Evolutionary conservation across 2,113 vertebrate genomes (phyloP).

Genomic region (Burhinus oedicnemus): DNA sequence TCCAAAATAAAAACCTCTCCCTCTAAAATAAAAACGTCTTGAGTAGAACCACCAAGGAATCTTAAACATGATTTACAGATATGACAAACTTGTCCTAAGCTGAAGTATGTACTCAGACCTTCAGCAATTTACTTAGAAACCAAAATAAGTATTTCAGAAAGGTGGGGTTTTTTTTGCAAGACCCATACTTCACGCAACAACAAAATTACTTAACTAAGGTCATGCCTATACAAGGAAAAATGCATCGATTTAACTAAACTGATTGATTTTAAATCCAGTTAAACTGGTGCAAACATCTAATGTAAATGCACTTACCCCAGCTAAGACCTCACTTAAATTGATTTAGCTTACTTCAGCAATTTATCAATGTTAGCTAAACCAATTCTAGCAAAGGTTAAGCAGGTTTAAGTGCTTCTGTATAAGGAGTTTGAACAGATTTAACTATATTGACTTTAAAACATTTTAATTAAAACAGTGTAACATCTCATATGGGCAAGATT

Average conservation of each 20-base stretch:
- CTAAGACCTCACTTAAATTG: slow-evolving; percentile 56
- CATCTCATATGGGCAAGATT: neutral
- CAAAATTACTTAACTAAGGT: slow-evolving; percentile 38
- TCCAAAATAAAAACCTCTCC: neutral
- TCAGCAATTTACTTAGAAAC: neutral
- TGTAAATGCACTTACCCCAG: slow-evolving; percentile 46
- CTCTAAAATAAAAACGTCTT: neutral
- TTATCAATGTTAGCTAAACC: slow-evolving; percentile 54
- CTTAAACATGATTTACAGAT: neutral
- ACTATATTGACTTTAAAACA: slow-evolving; percentile 45
- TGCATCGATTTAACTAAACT: slow-evolving; percentile 31
- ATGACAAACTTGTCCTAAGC: neutral
- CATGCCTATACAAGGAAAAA: slow-evolving; percentile 35
- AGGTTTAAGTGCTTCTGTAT: slow-evolving; percentile 49
- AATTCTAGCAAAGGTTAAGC: slow-evolving; percentile 55
- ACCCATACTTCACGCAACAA: neutral
- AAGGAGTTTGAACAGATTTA: slow-evolving; percentile 34
- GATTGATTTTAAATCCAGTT: slow-evolving; percentile 56
- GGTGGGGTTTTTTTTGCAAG: neutral
- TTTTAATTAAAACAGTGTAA: slow-evolving; percentile 47
- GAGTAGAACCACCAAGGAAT: neutral
- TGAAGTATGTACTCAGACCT: neutral
- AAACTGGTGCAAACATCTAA: slow-evolving; percentile 53
- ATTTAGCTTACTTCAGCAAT: slow-evolving; percentile 63
- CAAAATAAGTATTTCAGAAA: neutral